These are phyloP conservation scores for Megalurothrips usitatus DNA, from an alignment of 2,888 invertebrate species.

Conservation along the genomic window DNA sequence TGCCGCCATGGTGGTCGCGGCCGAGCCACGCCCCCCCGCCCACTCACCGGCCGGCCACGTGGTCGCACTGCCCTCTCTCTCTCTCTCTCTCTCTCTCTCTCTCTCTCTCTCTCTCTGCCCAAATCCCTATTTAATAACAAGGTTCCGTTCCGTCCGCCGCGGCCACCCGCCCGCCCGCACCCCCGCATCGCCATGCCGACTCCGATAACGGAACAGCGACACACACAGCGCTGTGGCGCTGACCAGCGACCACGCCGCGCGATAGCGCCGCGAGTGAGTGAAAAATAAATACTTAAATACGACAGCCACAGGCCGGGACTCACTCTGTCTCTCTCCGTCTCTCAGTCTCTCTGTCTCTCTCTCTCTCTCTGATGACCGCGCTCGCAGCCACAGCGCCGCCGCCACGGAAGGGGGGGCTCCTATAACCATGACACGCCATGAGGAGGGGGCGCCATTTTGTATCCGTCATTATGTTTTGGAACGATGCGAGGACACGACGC, in stretches of 20 bases:
- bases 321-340: not conserved
- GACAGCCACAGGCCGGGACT: not conserved
- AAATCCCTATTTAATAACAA: slow-evolving; percentile 6
- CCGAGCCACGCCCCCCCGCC: not conserved
- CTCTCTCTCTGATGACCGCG: not conserved
- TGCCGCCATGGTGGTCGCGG: not conserved
- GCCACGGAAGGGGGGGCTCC: too few relatives aligned
- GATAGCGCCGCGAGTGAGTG: slow-evolving; percentile 1
- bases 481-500: too few relatives aligned
- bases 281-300: slow-evolving; percentile 1
- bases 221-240: too few relatives aligned
- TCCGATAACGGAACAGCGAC: too few relatives aligned
- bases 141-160: too few relatives aligned
- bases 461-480: too few relatives aligned
- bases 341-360: not conserved
- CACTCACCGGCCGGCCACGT: not conserved
- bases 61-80: not conserved
- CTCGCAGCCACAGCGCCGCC: too few relatives aligned
- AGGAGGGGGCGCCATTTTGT: too few relatives aligned
- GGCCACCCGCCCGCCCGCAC: not conserved
- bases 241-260: too few relatives aligned
- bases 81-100: not conserved
- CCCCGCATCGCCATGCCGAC: not conserved
- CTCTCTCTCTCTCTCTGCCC: not conserved
- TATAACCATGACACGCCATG: too few relatives aligned